phyloP scores from a whole-genome alignment of 2,888 invertebrate genomes.

The Nymphalis polychloros region DNA sequence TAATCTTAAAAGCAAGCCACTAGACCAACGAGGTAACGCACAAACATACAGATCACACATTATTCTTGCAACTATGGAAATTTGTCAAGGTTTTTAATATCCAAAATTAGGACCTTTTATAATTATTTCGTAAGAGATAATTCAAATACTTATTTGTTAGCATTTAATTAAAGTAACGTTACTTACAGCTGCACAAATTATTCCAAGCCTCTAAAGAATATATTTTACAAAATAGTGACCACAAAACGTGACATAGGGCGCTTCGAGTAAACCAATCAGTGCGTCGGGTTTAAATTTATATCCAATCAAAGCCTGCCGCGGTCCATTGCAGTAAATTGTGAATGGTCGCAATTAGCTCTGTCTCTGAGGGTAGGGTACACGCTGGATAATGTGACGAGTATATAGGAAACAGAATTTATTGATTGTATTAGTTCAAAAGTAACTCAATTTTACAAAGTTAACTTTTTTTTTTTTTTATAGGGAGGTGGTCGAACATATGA shows the following conservation, averaged over 20 bases:
- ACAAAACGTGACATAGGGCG: slow-evolving; percentile 14
- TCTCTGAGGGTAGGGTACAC: slow-evolving; percentile 31
- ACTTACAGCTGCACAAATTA: neutral
- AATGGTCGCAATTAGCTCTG: slow-evolving; percentile 59
- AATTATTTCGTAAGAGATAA: too few relatives aligned
- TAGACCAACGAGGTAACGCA: too few relatives aligned
- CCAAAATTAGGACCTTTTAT: too few relatives aligned
- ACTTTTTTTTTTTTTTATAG: too few relatives aligned
- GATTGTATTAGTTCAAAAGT: neutral
- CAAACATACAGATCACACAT: too few relatives aligned
- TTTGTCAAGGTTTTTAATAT: too few relatives aligned
- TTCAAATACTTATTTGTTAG: too few relatives aligned
- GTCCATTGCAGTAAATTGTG: slow-evolving; percentile 51
- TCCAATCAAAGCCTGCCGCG: slow-evolving; percentile 60
- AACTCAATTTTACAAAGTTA: neutral
- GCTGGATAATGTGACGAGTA: neutral
- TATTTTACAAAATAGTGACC: slow-evolving; percentile 12
- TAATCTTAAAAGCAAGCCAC: too few relatives aligned
- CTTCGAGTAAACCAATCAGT: slow-evolving; percentile 55
- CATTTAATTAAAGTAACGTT: too few relatives aligned
- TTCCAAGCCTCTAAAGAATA: neutral
- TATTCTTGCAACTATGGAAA: too few relatives aligned
- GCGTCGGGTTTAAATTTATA: slow-evolving; percentile 55
- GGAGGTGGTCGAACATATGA: too few relatives aligned
- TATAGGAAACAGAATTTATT: neutral